A percentile compares a stretch with the other conserved stretches of the same genome.
These are phyloP conservation scores for Drosophila neotestacea DNA, from an alignment of 2,888 invertebrate genomes.

Conservation along the genomic window DNA sequence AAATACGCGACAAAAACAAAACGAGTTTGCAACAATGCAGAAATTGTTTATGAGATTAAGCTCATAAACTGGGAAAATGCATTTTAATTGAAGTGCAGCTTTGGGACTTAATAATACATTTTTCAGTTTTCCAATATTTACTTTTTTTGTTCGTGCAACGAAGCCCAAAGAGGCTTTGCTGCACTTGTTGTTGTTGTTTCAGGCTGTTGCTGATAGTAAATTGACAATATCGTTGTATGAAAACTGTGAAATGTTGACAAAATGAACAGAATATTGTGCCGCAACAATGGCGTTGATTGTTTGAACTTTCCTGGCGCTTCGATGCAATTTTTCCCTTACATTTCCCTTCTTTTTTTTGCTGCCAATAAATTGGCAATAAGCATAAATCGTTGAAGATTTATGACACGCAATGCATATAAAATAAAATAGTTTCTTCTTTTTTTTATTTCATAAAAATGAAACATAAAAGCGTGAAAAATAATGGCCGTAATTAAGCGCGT, in stretches of 20 bases:
- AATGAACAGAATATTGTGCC: conserved; percentile 54
- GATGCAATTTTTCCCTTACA: conserved; percentile 41
- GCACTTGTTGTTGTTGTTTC: conserved; percentile 20
- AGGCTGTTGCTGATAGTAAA: conserved; percentile 68
- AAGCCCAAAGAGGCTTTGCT: conserved; percentile 21
- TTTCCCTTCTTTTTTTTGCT: conserved; percentile 31
- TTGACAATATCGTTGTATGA: conserved; percentile 66
- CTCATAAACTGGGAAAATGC: conserved; percentile 83
- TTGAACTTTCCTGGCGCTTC: conserved; percentile 71
- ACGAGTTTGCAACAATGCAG: conserved; percentile 61
- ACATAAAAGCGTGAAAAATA: conserved; percentile 34
- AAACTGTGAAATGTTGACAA: conserved; percentile 60
- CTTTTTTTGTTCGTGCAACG: conserved; percentile 27
- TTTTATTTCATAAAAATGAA: conserved; percentile 29
- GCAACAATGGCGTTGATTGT: conserved; percentile 78
- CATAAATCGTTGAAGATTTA: conserved; percentile 71
- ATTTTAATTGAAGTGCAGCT: conserved; percentile 85
- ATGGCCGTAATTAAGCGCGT: conserved; percentile 63
- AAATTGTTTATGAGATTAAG: conserved; percentile 82
- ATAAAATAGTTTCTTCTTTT: conserved; percentile 62
- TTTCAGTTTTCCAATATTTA: conserved; percentile 39
- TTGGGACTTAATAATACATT: conserved; percentile 78
- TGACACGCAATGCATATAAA: conserved; percentile 58
- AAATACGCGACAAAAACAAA: conserved; percentile 39
- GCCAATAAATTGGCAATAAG: conserved; percentile 77